These are phyloP conservation scores for Anthopleura xanthogrammica DNA, from an alignment of 92 coral and sea anemone species.

Conservation along the genomic window DNA sequence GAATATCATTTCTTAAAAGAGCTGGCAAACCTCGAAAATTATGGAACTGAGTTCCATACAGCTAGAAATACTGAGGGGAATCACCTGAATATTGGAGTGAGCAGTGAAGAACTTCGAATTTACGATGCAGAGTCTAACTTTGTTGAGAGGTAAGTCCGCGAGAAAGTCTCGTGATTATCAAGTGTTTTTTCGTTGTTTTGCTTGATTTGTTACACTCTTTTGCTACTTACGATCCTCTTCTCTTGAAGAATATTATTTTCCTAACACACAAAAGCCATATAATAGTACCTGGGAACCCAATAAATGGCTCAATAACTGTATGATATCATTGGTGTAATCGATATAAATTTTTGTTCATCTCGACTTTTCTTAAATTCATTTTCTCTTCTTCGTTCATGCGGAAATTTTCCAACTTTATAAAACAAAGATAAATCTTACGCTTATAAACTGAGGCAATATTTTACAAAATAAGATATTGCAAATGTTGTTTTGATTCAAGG, in stretches of 20 bases:
- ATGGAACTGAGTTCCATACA: slow-evolving; percentile 87
- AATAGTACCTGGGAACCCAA: background rate
- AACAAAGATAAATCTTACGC: background rate
- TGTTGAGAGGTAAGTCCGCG: slow-evolving; percentile 64
- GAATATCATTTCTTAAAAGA: slow-evolving; percentile 89
- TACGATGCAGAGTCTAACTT: slow-evolving; percentile 78
- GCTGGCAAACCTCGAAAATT: slow-evolving; percentile 74
- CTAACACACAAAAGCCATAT: background rate
- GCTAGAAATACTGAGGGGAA: slow-evolving; percentile 69
- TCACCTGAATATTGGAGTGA: slow-evolving; percentile 78
- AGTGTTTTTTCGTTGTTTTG: slow-evolving; percentile 26
- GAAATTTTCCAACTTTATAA: background rate
- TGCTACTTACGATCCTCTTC: slow-evolving; percentile 2
- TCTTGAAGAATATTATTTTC: background rate
- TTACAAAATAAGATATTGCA: background rate
- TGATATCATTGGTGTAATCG: background rate
- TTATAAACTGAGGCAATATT: background rate
- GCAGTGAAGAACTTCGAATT: slow-evolving; percentile 83
- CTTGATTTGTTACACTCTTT: slow-evolving; percentile 8
- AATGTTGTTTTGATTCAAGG: background rate
- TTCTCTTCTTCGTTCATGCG: background rate
- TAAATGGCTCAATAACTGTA: background rate
- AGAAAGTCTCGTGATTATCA: slow-evolving; percentile 31
- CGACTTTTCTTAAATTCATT: background rate
- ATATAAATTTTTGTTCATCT: background rate